Percentiles rank a stretch among this genome's conserved stretches.
These are phyloP conservation scores for Formica aserva DNA, from an alignment of 2,888 invertebrate genomes.

Conservation along the genomic window DNA sequence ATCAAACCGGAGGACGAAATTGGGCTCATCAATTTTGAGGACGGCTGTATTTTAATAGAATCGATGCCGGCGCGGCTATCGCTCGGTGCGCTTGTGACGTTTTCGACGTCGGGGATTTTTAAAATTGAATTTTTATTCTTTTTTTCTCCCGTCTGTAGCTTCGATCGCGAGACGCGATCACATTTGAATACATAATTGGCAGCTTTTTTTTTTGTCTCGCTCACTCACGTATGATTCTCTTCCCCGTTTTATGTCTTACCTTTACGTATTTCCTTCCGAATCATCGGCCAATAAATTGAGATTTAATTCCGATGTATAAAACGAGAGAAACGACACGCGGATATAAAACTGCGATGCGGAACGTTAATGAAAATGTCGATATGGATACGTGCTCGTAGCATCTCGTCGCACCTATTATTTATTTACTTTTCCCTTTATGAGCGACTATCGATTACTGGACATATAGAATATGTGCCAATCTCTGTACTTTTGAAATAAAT, in stretches of 20 bases:
- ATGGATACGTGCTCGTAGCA: constrained; percentile 10
- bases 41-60: constrained; percentile 57
- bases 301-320: constrained; percentile 42
- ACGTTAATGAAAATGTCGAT: constrained; percentile 45
- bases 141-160: background rate
- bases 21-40: constrained; percentile 41
- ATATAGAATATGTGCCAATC: background rate
- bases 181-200: constrained; percentile 69
- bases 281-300: constrained; percentile 10
- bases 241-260: constrained; percentile 30
- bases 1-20: constrained; percentile 40
- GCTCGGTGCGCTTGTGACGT: constrained; percentile 6
- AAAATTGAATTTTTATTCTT: constrained; percentile 57
- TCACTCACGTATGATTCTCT: constrained; percentile 27
- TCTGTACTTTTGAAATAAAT: background rate
- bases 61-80: constrained; percentile 38
- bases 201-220: constrained; percentile 23
- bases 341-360: constrained; percentile 12
- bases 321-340: constrained; percentile 1
- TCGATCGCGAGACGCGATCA: constrained; percentile 19
- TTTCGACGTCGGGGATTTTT: constrained; percentile 45
- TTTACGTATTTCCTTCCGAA: constrained; percentile 9
- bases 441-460: constrained; percentile 22
- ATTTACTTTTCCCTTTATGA: constrained; percentile 34
- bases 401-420: constrained; percentile 25